Percentiles rank a stretch among this genome's conserved stretches.
These are phyloP conservation scores for Actenoides hombroni DNA, from an alignment of 2,113 vertebrate species.

Conservation along the genomic window DNA sequence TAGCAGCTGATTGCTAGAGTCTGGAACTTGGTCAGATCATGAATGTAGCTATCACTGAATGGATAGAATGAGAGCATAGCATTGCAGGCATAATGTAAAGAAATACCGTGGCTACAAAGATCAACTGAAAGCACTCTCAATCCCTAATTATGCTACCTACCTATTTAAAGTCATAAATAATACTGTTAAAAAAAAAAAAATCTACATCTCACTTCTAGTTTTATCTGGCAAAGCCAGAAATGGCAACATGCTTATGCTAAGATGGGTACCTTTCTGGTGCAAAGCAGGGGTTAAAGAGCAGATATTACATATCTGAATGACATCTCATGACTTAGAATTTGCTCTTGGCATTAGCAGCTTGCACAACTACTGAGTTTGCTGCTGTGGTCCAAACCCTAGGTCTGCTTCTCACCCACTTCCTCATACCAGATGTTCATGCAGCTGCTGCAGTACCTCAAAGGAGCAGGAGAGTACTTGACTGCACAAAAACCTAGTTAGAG, in stretches of 20 bases:
- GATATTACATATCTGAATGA: neutral
- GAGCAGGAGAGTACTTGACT: constrained; percentile 42
- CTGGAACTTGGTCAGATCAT: constrained; percentile 32
- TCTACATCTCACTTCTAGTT: constrained; percentile 45
- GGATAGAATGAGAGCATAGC: neutral
- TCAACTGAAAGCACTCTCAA: constrained; percentile 44
- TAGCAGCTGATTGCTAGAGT: neutral
- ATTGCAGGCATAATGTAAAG: constrained; percentile 8
- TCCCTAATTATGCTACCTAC: constrained; percentile 57
- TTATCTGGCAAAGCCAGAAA: constrained; percentile 60
- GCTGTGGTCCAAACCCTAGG: constrained; percentile 40
- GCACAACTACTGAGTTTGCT: constrained; percentile 36
- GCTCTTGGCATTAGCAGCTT: constrained; percentile 43
- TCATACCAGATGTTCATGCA: neutral
- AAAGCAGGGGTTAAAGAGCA: constrained; percentile 35
- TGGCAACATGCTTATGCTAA: constrained; percentile 45
- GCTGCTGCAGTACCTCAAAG: constrained; percentile 24
- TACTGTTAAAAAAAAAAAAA: constrained; percentile 62
- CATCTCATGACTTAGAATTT: neutral
- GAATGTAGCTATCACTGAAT: neutral
- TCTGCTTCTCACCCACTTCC: constrained; percentile 24
- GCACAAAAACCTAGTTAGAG: constrained; percentile 7
- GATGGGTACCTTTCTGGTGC: constrained; percentile 66
- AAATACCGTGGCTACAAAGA: constrained; percentile 25
- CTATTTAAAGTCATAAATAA: constrained; percentile 60